A percentile compares a stretch with the other conserved stretches of the same genome.
Conservation (phyloP, 1,140 invertebrate genomes). For the Dendrolimus punctatus region DNA sequence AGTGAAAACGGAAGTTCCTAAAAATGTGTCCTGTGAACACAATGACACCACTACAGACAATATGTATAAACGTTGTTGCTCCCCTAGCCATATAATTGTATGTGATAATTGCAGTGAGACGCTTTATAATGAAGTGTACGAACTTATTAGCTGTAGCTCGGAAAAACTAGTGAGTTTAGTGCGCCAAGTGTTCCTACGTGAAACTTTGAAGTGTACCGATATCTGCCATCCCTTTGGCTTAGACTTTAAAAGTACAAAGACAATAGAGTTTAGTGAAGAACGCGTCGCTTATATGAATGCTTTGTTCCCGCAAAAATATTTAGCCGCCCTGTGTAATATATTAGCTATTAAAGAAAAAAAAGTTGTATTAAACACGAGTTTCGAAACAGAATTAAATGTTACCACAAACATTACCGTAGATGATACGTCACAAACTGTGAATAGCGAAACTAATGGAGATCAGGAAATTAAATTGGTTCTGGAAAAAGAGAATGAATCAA, state of each 20-base stretch:
- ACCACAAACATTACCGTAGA: constrained; percentile 68
- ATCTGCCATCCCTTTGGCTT: constrained; percentile 75
- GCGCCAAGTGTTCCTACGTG: constrained; percentile 69
- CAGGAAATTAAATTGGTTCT: constrained; percentile 47
- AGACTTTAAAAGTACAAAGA: constrained; percentile 72
- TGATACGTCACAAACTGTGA: constrained; percentile 44
- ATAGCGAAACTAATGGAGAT: constrained; percentile 43
- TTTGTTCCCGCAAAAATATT: constrained; percentile 77
- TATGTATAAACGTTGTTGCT: constrained; percentile 72
- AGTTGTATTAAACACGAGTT: constrained; percentile 77
- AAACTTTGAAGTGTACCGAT: constrained; percentile 71
- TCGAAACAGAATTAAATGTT: constrained; percentile 65
- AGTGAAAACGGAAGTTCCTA: constrained; percentile 78
- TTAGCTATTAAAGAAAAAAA: constrained; percentile 78
- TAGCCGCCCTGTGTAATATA: constrained; percentile 84
- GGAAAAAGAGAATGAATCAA: constrained; percentile 36
- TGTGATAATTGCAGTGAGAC: constrained; percentile 81
- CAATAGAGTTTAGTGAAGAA: constrained; percentile 57
- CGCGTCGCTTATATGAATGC: constrained; percentile 71
- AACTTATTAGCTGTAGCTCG: constrained; percentile 77
- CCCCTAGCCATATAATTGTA: constrained; percentile 79
- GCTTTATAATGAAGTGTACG: constrained; percentile 76
- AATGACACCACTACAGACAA: constrained; percentile 54
- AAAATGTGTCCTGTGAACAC: constrained; percentile 61
- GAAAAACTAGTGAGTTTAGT: constrained; percentile 72